phyloP scores from a whole-genome alignment of 2,888 invertebrate genomes.

The Acleris holmiana region DNA sequence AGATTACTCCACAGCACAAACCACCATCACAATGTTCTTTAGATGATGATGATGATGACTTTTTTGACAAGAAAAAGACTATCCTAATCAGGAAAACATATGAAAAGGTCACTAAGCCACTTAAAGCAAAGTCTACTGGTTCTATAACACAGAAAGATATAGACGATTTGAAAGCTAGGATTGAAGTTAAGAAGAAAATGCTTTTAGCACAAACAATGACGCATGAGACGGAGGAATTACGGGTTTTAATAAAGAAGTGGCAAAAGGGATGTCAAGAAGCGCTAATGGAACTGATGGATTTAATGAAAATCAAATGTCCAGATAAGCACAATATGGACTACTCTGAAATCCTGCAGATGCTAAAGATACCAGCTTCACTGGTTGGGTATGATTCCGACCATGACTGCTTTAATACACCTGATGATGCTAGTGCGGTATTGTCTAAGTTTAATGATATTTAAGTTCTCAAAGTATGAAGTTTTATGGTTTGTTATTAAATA shows the following conservation, averaged over 20 bases:
- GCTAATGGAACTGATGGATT: constrained; percentile 73
- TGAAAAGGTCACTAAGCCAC: constrained; percentile 63
- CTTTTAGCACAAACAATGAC: constrained; percentile 65
- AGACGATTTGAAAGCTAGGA: constrained; percentile 67
- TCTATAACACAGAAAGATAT: constrained; percentile 76
- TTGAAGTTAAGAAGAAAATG: constrained; percentile 71
- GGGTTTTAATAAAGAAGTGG: constrained; percentile 79
- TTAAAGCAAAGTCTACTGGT: constrained; percentile 74
- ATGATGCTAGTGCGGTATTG: constrained; percentile 63
- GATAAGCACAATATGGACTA: constrained; percentile 74
- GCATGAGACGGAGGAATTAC: constrained; percentile 76
- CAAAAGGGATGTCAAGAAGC: constrained; percentile 81
- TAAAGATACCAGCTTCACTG: constrained; percentile 76
- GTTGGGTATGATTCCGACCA: constrained; percentile 80
- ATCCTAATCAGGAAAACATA: constrained; percentile 69
- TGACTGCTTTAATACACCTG: constrained; percentile 74
- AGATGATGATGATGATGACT: constrained; percentile 66
- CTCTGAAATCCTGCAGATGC: constrained; percentile 70
- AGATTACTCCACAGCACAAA: constrained; percentile 40
- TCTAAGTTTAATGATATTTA: constrained; percentile 56
- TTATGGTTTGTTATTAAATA: constrained; percentile 25
- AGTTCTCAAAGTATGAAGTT: constrained; percentile 36
- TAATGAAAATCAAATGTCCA: constrained; percentile 70
- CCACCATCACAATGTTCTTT: constrained; percentile 50
- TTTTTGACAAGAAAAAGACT: constrained; percentile 65